Percentiles rank a stretch among this genome's conserved stretches.
Conservation (phyloP, 2,888 invertebrate species). For the Uropetala carovei region DNA sequence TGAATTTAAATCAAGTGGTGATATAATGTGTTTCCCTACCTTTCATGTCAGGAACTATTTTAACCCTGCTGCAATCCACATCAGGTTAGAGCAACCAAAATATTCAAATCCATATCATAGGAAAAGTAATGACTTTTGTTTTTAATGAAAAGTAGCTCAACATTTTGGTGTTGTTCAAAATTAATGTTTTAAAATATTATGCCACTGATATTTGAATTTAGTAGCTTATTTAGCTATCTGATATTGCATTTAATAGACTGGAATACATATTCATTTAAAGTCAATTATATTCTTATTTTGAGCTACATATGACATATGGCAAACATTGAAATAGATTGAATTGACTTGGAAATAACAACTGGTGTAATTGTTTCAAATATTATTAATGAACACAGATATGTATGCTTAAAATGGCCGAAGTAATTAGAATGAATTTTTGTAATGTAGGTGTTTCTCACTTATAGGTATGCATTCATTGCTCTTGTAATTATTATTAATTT, state of each 20-base stretch:
- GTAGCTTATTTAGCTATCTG: neutral
- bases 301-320: neutral
- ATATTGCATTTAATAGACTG: neutral
- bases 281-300: neutral
- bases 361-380: no score
- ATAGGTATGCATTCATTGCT: neutral
- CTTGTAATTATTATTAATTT: neutral
- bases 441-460: neutral
- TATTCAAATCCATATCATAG: neutral
- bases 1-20: slow-evolving; percentile 21
- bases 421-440: neutral
- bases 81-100: neutral
- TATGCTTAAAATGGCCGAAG: no score
- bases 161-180: neutral
- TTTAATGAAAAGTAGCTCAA: neutral
- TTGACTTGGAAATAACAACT: no score
- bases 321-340: no score
- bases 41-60: neutral
- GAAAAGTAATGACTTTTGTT: neutral
- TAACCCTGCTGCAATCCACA: neutral
- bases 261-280: neutral
- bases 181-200: neutral
- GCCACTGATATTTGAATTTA: slow-evolving; percentile 20
- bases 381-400: no score
- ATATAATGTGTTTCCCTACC: neutral